A percentile compares a stretch with the other conserved stretches of the same genome.
Conservation (phyloP, 2,113 vertebrate species). For the Indicator indicator region DNA sequence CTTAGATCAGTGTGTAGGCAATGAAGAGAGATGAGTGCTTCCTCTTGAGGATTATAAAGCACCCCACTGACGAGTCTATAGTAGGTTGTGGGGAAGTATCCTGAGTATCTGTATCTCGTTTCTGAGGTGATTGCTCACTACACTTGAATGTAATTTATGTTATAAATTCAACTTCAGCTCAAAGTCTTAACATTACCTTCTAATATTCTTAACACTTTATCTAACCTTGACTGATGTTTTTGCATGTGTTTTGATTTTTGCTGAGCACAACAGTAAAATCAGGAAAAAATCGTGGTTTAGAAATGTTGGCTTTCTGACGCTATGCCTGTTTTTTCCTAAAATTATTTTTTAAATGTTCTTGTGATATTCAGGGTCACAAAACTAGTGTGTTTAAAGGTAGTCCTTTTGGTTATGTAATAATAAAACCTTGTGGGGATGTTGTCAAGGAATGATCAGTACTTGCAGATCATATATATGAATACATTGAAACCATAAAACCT, state of each 20-base stretch:
- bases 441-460: neutral
- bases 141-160: neutral
- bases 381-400: neutral
- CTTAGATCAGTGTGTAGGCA: neutral
- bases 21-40: neutral
- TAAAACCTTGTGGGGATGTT: neutral
- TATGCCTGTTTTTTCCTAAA: neutral
- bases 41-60: neutral
- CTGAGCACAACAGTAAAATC: neutral
- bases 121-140: neutral
- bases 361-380: neutral
- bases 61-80: neutral
- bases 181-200: neutral
- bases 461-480: neutral
- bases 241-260: neutral
- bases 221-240: neutral
- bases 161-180: neutral
- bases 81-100: neutral
- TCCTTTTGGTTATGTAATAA: neutral
- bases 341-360: neutral
- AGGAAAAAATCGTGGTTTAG: neutral
- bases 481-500: neutral
- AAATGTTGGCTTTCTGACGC: neutral
- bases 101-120: neutral
- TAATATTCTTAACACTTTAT: neutral